Evolutionary conservation across 2,113 vertebrate species (phyloP), one percentile per base, ranked within the genome.

Genomic region (Rhabdomys dilectus): DNA sequence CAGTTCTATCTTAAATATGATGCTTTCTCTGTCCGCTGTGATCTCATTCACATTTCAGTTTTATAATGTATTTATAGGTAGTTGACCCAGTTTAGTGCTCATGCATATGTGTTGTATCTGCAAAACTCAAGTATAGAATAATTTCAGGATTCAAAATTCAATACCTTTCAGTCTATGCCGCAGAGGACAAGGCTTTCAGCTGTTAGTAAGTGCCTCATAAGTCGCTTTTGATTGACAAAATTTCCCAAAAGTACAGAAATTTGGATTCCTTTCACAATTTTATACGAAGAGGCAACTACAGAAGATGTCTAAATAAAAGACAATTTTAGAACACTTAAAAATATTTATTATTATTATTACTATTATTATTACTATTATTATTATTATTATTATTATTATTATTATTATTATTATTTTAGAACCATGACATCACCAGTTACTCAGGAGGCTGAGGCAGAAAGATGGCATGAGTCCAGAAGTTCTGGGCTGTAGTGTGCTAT

Each of bases 191-290:
- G 45, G 82, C 24, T 92, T 90, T 88, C 34, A 36, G 19, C 17
- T 62, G 48, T 62, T 51, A 93, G 16, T 88, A 62, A 96, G 29
- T 91, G 77, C 34, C 53, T 8, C 24, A 58, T 92, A 75, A 39
- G 16, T 92, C 88, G 91, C 13, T 94, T 24, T 84, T 82, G 73
- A 86, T 58, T 34, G 13, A 64, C 60, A 92, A 24, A 81, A 68
- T 96, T 87, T 86, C 51, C 60, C 73, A 90, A 51, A 29, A 48
- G 8, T 90, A 86, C 39, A 90, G 91, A 94, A 93, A 72, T 84
- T 88, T 86, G 78, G 19, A 92, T 88, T 92, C 11, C 15, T 95
- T 97, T 96, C 66, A 96, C 1, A 73, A 15, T 89, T 95, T 96
- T 95, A 64, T 75, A 58, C 88, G 24, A 82, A 89, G 39, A 56